phyloP scores from a whole-genome alignment of 1,140 invertebrate species.

The Dreissena polymorpha region DNA sequence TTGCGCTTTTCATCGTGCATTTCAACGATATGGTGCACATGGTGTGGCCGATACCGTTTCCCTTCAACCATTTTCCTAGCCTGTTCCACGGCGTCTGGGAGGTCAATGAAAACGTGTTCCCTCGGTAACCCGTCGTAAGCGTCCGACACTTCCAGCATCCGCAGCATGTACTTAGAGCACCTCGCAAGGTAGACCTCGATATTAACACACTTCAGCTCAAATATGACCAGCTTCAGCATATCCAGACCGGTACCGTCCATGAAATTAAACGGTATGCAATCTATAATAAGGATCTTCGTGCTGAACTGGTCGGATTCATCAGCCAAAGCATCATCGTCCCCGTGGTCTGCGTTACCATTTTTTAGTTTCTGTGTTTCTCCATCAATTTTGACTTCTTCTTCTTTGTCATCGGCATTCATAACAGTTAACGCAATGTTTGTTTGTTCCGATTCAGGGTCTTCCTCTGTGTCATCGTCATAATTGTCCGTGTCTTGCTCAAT shows the following conservation, averaged over 20 bases:
- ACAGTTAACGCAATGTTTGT: not conserved
- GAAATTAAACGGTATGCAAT: constrained; percentile 73
- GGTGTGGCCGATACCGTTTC: not conserved
- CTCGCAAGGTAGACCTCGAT: constrained; percentile 55
- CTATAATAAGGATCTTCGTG: constrained; percentile 69
- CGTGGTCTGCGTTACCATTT: not conserved
- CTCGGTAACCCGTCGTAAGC: constrained; percentile 54
- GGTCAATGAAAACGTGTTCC: constrained; percentile 54
- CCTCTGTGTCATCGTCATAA: not conserved
- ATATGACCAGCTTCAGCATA: constrained; percentile 65
- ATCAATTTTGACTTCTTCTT: not conserved
- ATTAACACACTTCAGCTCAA: constrained; percentile 43
- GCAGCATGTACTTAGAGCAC: constrained; percentile 46
- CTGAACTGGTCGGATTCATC: constrained; percentile 15
- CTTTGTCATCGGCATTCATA: constrained; percentile 17
- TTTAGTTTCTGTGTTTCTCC: not conserved
- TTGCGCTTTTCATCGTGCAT: constrained; percentile 15
- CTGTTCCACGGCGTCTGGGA: constrained; percentile 52
- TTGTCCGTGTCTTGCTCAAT: constrained; percentile 46
- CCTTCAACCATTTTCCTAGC: constrained; percentile 1
- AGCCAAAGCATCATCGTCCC: not conserved
- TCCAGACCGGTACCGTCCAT: constrained; percentile 71
- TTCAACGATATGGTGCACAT: constrained; percentile 14
- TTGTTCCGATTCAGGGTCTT: constrained; percentile 54
- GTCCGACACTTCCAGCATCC: constrained; percentile 51